phyloP scores from a whole-genome alignment of 2,888 invertebrate species.

The Ochlodes sylvanus region DNA sequence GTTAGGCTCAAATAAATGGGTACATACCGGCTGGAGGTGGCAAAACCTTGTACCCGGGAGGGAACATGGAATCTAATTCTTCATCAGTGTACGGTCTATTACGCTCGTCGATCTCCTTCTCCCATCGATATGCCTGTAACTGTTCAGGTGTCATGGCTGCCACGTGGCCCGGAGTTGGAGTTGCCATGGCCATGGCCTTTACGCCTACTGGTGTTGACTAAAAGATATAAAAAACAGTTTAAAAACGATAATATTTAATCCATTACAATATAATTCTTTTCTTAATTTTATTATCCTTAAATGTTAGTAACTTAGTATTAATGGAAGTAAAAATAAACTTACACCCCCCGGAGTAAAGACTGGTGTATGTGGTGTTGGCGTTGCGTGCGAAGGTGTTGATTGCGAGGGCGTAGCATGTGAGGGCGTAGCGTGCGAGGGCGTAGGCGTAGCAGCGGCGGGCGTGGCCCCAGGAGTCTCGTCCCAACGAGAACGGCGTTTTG shows the following conservation, averaged over 20 bases:
- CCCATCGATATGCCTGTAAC: slow-evolving; percentile 98
- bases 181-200: slow-evolving; percentile 99
- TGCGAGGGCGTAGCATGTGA: slow-evolving; percentile 90
- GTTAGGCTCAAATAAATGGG: slow-evolving; percentile 39
- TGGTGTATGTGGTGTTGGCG: slow-evolving; percentile 87
- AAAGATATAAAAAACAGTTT: slow-evolving; percentile 16
- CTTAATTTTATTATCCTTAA: too few species aligned
- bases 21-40: slow-evolving; percentile 94
- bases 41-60: slow-evolving; percentile 98
- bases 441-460: slow-evolving; percentile 90
- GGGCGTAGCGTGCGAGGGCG: slow-evolving; percentile 89
- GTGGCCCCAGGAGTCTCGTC: slow-evolving; percentile 97
- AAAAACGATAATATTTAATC: not conserved
- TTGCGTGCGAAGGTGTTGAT: slow-evolving; percentile 89
- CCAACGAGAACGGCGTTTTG: slow-evolving; percentile 98
- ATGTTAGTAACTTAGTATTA: too few species aligned
- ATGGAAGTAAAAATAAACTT: slow-evolving; percentile 52
- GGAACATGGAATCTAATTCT: slow-evolving; percentile 98
- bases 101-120: slow-evolving; percentile 98
- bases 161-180: slow-evolving; percentile 97
- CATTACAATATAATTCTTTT: too few species aligned
- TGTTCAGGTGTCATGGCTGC: slow-evolving; percentile 99
- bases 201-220: slow-evolving; percentile 93
- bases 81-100: slow-evolving; percentile 98
- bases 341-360: slow-evolving; percentile 92